Evolutionary conservation across 1,140 invertebrate species (phyloP), one percentile per base, ranked within the genome.

Genomic region (Apis florea): DNA sequence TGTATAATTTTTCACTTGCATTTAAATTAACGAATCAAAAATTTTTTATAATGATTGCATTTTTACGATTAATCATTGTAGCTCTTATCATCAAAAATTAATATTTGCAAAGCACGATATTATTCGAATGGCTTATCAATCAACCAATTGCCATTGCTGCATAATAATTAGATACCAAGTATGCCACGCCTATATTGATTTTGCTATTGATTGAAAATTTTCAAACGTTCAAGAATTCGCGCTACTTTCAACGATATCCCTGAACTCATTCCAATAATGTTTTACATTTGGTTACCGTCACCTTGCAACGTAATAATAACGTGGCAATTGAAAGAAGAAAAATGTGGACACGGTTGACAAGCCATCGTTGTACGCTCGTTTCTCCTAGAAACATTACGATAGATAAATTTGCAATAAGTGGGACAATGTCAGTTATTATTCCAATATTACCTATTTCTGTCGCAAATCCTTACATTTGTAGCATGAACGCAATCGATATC

Each of bases 191-290:
- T 24, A 53, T 11, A 19, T 26, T 11, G 51, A 56, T 40, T 68
- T 24, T 9, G 66, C 56, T 19, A 26, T 26, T 11, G 26, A 71
- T 9, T 24, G 15, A 9, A n/a, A 49, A 31, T 54, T 71, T 71
- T 54, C 49, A 71, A 71, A 26, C 69, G 53, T 31, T 56, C 17
- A 26, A 26, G 51, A 71, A 71, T 71, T 71, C 51, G 12, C 19
- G 26, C 51, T 17, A 31, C 69, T 74, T 74, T 74, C 40, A 63
- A n/a, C 58, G 56, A 49, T 49, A 61, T 51, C 72, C 72, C 58
- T 74, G 72, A 74, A 74, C 72, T 74, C 40, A n/a, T 74, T 74
- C 26, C 72, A 47, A 49, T 70, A 70, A 70, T 59, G 24, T 73
- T n/a, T n/a, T 59, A 49, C 12, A 59, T 47, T 54, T 40, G 70